Evolutionary conservation across 2,113 vertebrate species (phyloP), one percentile per base, ranked within the genome.

Genomic region (Sclerurus mexicanus): DNA sequence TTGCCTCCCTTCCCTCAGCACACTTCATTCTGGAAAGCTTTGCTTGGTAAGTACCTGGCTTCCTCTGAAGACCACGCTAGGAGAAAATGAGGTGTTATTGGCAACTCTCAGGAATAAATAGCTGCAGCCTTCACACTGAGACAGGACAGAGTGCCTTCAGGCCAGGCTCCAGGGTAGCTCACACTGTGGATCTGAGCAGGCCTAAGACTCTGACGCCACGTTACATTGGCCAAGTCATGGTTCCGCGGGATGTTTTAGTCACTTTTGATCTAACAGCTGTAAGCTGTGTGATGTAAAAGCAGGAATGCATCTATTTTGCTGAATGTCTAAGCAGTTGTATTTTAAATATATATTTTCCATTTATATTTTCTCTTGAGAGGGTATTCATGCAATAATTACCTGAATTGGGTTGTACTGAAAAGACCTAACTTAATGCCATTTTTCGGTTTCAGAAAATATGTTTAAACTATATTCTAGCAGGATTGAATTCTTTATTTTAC

Each of bases 371-470:
- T 86, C 47, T 76, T 80, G 76, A 67, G 59, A 77, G 42, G 7
- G 6, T 77, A 27, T 73, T 85, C 40, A 40, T 73, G 31, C 15
- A 87, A 46, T 66, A 87, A 72, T 68, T 53, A 62, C n/a, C 28
- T 75, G n/a, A n/a, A 79, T 53, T 20, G 22, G 7, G 90, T 80
- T 89, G 64, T 92, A 71, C 28, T 44, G 42, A 53, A 80, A 86
- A 58, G 27, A 62, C 27, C n/a, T 82, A 75, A 33, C 39, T 88
- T 56, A 60, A 63, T 17, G 19, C 17, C 4, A 37, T 42, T 92
- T 93, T 90, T 88, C 55, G 77, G 55, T 28, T 90, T 90, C 59
- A 80, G 75, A 90, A 94, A 80, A 35, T 42, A 67, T 7, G 13
- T 83, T 88, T 25, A 4, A 79, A 73, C 53, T 62, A 89, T 62